Base-by-base conservation (phyloP, 2,797 vertebrate genomes). In the Sebastes jordani region DNA sequence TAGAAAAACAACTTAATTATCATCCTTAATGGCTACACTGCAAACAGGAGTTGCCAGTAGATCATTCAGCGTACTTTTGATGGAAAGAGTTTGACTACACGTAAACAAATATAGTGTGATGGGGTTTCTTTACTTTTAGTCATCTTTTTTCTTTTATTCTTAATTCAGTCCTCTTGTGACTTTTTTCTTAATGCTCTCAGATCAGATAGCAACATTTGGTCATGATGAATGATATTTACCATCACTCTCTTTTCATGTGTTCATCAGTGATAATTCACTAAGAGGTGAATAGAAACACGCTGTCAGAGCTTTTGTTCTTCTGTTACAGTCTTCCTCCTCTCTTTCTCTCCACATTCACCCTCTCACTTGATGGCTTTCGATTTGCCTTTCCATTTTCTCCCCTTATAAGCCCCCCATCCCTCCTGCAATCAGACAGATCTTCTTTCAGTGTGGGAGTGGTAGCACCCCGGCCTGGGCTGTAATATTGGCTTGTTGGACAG, bases 311-410 rank as follows among this genome's bases (percentile, higher is more conserved):
- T 29, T 18, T 42, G 16, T 38, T 55, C 38, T 7, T 60, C 60
- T 73, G 29, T n/a, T 36, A 34, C 49, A 18, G 11, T 54, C 49
- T 29, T 60, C 60, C 46, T 29, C 22, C 14, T 55, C 49, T 42
- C 25, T 46, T 42, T 27, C 62, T 25, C 23, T 58, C 11, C 23
- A 54, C 78, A 29, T 27, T 70, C 71, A 4, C 56, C n/a, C 67
- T 61, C 49, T 65, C 62, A 61, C 59, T 78, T 84, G 78, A 92
- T 86, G 82, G 80, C 55, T 81, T 89, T 92, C 73, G 74, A 87
- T 91, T 82, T 52, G 69, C 73, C 76, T 76, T 58, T 87, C 88
- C 86, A 83, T 79, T 84, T 80, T 56, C 69, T 52, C 52, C 60
- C 52, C 54, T 54, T 9, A 8, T 56, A 34, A 16, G 23, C 30